phyloP scores from a whole-genome alignment of 2,113 vertebrate species.

The Oenanthe oenanthe region DNA sequence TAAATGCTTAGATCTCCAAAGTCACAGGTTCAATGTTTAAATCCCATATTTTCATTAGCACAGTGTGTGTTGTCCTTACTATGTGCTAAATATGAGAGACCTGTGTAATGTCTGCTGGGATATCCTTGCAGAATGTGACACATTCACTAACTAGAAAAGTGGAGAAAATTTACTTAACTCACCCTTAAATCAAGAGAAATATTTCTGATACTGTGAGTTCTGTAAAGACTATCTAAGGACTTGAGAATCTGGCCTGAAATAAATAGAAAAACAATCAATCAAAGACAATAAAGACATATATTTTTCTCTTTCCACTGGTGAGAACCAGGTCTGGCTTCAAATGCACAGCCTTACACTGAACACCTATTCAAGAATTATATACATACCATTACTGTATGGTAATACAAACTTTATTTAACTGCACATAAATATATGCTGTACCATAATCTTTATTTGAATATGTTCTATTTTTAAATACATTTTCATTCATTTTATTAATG shows the following conservation, averaged over 20 bases:
- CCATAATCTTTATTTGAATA: neutral
- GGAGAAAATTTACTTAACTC: neutral
- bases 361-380: neutral
- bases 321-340: too few relatives aligned
- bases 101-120: neutral
- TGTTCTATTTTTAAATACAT: neutral
- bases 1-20: neutral
- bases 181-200: constrained; percentile 5
- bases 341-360: neutral
- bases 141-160: neutral
- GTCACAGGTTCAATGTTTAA: neutral
- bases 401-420: neutral
- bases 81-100: neutral
- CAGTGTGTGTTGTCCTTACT: neutral
- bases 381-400: too few relatives aligned
- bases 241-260: neutral
- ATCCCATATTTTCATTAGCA: neutral
- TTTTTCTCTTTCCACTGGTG: neutral
- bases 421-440: neutral
- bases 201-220: neutral
- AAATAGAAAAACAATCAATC: neutral
- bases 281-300: neutral
- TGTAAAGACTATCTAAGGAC: neutral
- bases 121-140: neutral
- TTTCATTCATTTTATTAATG: neutral